Base-by-base conservation (phyloP, 2,888 invertebrate genomes). In the Catocala fraxini region DNA sequence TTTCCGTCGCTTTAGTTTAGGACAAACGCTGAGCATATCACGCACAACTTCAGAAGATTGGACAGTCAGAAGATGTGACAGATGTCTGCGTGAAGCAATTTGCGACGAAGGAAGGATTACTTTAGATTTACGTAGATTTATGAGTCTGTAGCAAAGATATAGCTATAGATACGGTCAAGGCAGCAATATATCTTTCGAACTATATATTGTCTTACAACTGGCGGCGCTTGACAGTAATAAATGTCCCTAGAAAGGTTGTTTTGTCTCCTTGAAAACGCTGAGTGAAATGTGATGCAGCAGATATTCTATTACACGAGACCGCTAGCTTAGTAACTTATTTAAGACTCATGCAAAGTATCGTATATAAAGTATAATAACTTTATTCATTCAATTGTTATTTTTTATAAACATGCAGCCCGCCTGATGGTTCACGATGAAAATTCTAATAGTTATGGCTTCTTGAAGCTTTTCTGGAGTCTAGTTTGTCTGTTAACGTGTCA, bases 121-220 rank as follows among this genome's bases (percentile, higher is more conserved):
- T 61, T n/a, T 11, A 53, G 52, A 65, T 63, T 61, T 59, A 59
- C 57, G 58, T 68, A 65, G 65, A 72, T 72, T 68, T 71, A 71
- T 63, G 60, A 69, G 65, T 56, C 41, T 49, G n/a, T 15, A 46
- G 52, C 49, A 51, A 52, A 55, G 47, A 52, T 34, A 25, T 35
- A 45, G 39, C 39, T 15, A n/a, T 12, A 43, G 35, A 42, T 41
- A 56, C 12, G 55, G 53, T 51, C 55, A 72, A 59, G 55, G 45
- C 7, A 9, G 42, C 15, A 5, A 53, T 53, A 59, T 53, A 47
- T 47, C 52, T 43, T 39, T 39, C 25, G 5, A 33, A 48, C 15
- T 48, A 6, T n/a, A 48, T n/a, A 48, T n/a, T 34, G 48, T 48
- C 11, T 34, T 25, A n/a, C 48, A 48, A 48, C 48, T 5, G 10